phyloP scores from a whole-genome alignment of 2,113 vertebrate species.

The pig (Sus scrofa) region T2T-Sscrofa CM000822.6:67609501-67610000 shows the following conservation, averaged over 20 bases:
- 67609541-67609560: not conserved
- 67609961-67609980: no score
- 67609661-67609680: not conserved
- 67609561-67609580: not conserved
- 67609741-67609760: not conserved
- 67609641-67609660: not conserved
- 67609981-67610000: not conserved
- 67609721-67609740: not conserved
- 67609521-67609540: not conserved
- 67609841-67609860: not conserved
- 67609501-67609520: not conserved
- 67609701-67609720: not conserved
- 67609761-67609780: not conserved
- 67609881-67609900: not conserved
- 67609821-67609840: not conserved
- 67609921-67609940: not conserved
- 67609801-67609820: not conserved
- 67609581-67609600: not conserved
- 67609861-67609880: not conserved
- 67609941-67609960: not conserved
- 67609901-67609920: not conserved
- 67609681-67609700: not conserved
- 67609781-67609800: not conserved
- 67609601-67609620: not conserved
- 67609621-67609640: conserved; percentile 27